These are phyloP conservation scores for Leptinotarsa peninsularis DNA, from an alignment of 2,888 invertebrate species.

Conservation along the genomic window DNA sequence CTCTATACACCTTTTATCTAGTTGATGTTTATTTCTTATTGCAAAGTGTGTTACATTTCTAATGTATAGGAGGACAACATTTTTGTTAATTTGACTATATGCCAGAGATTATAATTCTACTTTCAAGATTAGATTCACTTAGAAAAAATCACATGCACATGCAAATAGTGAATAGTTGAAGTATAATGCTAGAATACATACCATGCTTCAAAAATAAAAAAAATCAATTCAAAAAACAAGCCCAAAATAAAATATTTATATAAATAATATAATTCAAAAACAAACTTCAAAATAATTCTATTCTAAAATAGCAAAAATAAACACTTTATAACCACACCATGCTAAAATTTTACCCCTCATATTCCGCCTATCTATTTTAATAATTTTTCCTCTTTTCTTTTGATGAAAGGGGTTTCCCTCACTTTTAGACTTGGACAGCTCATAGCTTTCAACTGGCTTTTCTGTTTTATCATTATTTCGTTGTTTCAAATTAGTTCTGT, in stretches of 20 bases:
- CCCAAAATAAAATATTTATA: slow-evolving; percentile 15
- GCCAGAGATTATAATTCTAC: too few relatives aligned
- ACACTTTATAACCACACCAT: slow-evolving; percentile 40
- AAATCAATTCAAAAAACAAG: slow-evolving; percentile 26
- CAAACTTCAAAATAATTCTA: slow-evolving; percentile 2
- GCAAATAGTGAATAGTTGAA: not conserved
- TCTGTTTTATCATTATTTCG: slow-evolving; percentile 37
- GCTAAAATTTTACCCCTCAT: slow-evolving; percentile 57
- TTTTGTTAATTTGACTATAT: too few relatives aligned
- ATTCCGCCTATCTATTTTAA: slow-evolving; percentile 59
- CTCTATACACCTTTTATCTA: too few relatives aligned
- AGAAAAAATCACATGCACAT: not conserved
- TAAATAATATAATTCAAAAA: not conserved
- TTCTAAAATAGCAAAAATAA: slow-evolving; percentile 37
- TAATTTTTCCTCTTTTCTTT: slow-evolving; percentile 62
- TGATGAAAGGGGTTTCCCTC: slow-evolving; percentile 65
- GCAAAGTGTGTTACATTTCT: too few relatives aligned
- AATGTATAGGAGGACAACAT: too few relatives aligned
- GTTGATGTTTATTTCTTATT: too few relatives aligned
- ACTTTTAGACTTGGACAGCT: slow-evolving; percentile 63
- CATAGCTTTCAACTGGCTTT: slow-evolving; percentile 49
- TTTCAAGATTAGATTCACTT: too few relatives aligned
- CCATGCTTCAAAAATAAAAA: not conserved
- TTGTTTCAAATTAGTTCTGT: slow-evolving; percentile 25
- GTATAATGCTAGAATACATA: not conserved